These are phyloP conservation scores for Pristionchus japonicus DNA, from an alignment of 2,888 invertebrate genomes.

Conservation along the genomic window DNA sequence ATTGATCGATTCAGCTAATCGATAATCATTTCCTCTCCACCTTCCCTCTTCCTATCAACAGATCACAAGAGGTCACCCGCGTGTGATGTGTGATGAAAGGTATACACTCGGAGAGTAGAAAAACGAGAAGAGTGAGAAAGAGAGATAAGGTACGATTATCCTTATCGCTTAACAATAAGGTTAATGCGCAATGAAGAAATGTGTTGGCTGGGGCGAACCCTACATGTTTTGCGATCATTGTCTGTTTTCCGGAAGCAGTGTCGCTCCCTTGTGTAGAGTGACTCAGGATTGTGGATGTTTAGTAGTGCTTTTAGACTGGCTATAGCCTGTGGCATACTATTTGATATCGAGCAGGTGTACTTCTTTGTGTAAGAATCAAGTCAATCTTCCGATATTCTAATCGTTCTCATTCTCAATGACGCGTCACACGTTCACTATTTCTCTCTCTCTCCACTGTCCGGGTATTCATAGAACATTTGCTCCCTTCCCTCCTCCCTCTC, in stretches of 20 bases:
- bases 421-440: not conserved
- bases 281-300: too few relatives aligned
- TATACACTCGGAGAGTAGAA: not conserved
- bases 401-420: not conserved
- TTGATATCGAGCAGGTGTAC: too few relatives aligned
- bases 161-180: not conserved
- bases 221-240: too few relatives aligned
- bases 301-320: too few relatives aligned
- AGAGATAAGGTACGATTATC: not conserved
- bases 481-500: slow-evolving; percentile 31
- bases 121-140: not conserved
- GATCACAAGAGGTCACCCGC: slow-evolving; percentile 4
- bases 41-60: not conserved
- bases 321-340: too few relatives aligned
- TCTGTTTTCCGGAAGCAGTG: not conserved
- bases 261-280: not conserved
- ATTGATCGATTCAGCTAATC: not conserved
- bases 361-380: too few relatives aligned
- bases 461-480: slow-evolving; percentile 39
- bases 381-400: not conserved
- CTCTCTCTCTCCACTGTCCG: slow-evolving; percentile 21
- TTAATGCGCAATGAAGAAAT: not conserved
- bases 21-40: not conserved
- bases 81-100: not conserved
- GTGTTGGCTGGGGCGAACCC: not conserved